Conservation (phyloP, 2,888 invertebrate species). For the Tortricodes alternella region DNA sequence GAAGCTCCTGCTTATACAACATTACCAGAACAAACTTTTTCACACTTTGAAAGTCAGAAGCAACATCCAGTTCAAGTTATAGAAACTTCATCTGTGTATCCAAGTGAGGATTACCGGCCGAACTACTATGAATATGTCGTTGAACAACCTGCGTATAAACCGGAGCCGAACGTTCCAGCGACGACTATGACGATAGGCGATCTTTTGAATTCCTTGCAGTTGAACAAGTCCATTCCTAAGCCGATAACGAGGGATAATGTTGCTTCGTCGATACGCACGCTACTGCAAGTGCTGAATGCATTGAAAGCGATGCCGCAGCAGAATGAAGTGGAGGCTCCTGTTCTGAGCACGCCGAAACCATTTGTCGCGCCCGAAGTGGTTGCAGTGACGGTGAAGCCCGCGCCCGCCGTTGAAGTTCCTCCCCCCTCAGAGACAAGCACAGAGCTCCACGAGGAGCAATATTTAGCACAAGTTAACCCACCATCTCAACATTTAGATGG, state of each 20-base stretch:
- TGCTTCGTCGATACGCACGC: slow-evolving; percentile 89
- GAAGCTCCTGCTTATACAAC: slow-evolving; percentile 48
- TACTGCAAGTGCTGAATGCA: slow-evolving; percentile 88
- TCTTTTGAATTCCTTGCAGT: slow-evolving; percentile 87
- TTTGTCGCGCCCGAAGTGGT: slow-evolving; percentile 52
- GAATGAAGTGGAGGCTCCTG: slow-evolving; percentile 60
- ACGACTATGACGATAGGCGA: slow-evolving; percentile 66
- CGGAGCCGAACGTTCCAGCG: slow-evolving; percentile 41
- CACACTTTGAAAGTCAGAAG: slow-evolving; percentile 46
- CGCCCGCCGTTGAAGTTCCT: slow-evolving; percentile 52
- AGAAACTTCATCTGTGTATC: slow-evolving; percentile 42
- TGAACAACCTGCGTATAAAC: slow-evolving; percentile 50
- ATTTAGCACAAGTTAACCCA: slow-evolving; percentile 61
- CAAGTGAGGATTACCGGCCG: slow-evolving; percentile 45
- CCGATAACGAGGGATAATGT: slow-evolving; percentile 90
- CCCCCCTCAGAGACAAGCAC: slow-evolving; percentile 40
- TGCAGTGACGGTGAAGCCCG: slow-evolving; percentile 48
- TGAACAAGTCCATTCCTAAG: slow-evolving; percentile 89
- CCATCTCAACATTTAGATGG: slow-evolving; percentile 76
- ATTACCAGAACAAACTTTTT: slow-evolving; percentile 38
- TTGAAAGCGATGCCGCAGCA: slow-evolving; percentile 79
- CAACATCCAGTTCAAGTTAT: slow-evolving; percentile 41
- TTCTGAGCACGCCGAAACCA: slow-evolving; percentile 66
- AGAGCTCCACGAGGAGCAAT: slow-evolving; percentile 62
- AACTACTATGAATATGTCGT: slow-evolving; percentile 61